A percentile compares a stretch with the other conserved stretches of the same genome.
These are phyloP conservation scores for Callimorpha dominula DNA, from an alignment of 2,888 invertebrate species.

Conservation along the genomic window DNA sequence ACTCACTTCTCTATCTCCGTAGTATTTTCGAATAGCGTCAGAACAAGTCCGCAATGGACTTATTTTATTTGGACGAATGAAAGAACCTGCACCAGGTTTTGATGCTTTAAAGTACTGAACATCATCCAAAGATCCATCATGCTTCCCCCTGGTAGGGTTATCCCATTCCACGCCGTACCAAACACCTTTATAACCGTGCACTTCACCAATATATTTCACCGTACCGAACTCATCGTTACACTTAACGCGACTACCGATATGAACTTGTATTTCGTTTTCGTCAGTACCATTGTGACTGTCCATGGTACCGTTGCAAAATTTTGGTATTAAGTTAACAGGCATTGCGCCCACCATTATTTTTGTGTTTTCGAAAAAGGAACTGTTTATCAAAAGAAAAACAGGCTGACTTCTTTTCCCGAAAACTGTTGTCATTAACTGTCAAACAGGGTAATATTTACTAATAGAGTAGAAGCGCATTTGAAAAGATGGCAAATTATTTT, in stretches of 20 bases:
- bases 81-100: slow-evolving; percentile 94
- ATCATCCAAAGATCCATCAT: slow-evolving; percentile 95
- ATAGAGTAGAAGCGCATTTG: background rate
- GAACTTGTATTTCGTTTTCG: slow-evolving; percentile 77
- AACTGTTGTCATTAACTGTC: slow-evolving; percentile 57
- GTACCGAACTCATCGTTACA: slow-evolving; percentile 80
- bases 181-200: slow-evolving; percentile 89
- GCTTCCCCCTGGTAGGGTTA: slow-evolving; percentile 94
- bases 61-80: slow-evolving; percentile 94
- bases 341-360: slow-evolving; percentile 86
- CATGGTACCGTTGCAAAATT: slow-evolving; percentile 84
- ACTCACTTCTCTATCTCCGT: slow-evolving; percentile 81
- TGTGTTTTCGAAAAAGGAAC: slow-evolving; percentile 80
- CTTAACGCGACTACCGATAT: slow-evolving; percentile 80
- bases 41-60: slow-evolving; percentile 90
- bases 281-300: slow-evolving; percentile 83
- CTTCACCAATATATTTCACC: slow-evolving; percentile 92
- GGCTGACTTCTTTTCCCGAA: slow-evolving; percentile 70
- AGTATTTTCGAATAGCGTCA: slow-evolving; percentile 88
- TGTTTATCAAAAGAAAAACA: slow-evolving; percentile 81
- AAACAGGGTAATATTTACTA: slow-evolving; percentile 23
- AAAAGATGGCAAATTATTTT: background rate
- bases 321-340: slow-evolving; percentile 85
- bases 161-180: slow-evolving; percentile 99
- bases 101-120: slow-evolving; percentile 92